Conservation (phyloP, 1,140 invertebrate species). For the Caerostris extrusa region DNA sequence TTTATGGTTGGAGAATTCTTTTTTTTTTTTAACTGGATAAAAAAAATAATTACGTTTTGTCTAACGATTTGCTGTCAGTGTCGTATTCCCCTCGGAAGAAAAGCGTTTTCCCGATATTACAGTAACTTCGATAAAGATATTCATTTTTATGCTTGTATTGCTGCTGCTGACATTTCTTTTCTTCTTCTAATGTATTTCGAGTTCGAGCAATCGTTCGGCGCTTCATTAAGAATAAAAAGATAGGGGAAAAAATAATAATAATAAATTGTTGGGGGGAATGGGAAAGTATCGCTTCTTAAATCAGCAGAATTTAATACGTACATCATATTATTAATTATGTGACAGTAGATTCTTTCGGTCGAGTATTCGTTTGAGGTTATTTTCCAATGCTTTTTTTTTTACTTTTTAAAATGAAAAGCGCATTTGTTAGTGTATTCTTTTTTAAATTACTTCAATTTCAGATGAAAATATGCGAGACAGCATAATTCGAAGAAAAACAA, state of each 20-base stretch:
- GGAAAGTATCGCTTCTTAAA: constrained; percentile 40
- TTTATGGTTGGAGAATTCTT: constrained; percentile 40
- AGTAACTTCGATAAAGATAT: constrained; percentile 51
- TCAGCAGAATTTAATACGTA: constrained; percentile 37
- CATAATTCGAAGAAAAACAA: neutral
- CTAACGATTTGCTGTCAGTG: constrained; percentile 44
- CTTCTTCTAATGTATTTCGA: neutral
- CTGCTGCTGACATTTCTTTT: constrained; percentile 24
- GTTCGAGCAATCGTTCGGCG: constrained; percentile 27
- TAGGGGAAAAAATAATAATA: neutral
- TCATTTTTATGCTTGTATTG: constrained; percentile 31
- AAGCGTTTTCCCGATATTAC: constrained; percentile 49
- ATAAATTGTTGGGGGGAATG: neutral
- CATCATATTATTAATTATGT: constrained; percentile 56
- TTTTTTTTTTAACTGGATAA: neutral
- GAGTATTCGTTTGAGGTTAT: neutral
- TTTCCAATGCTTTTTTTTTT: neutral
- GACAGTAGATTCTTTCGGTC: neutral
- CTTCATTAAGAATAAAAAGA: constrained; percentile 35
- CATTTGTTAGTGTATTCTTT: neutral
- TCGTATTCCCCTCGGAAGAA: neutral
- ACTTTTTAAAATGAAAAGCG: constrained; percentile 29
- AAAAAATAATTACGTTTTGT: constrained; percentile 60
- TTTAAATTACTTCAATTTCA: neutral
- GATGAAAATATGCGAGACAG: neutral